These are phyloP conservation scores for Cyanoramphus novaezelandiae DNA, from an alignment of 2,113 vertebrate genomes.

Conservation along the genomic window DNA sequence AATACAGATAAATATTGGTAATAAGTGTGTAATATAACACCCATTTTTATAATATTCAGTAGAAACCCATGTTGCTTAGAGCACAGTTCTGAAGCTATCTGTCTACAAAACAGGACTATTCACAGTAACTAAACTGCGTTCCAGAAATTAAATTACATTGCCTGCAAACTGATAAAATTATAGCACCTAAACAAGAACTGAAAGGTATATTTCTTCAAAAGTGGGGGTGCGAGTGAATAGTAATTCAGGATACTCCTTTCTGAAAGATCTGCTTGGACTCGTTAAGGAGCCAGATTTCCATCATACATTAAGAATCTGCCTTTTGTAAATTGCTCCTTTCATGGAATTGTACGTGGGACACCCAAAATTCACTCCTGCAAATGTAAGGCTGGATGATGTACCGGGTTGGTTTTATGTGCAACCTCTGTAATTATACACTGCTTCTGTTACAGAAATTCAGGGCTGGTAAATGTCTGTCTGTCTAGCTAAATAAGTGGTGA, in stretches of 20 bases:
- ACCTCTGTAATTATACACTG: not conserved
- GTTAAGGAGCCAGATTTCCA: not conserved
- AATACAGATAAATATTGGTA: not conserved
- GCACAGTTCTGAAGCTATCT: not conserved
- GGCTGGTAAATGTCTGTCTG: slow-evolving; percentile 18
- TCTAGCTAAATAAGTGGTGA: slow-evolving; percentile 33
- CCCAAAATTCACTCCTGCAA: not conserved
- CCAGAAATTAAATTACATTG: not conserved
- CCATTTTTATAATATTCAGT: not conserved
- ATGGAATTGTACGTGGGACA: not conserved
- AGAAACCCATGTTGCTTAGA: not conserved
- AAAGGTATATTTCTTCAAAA: not conserved
- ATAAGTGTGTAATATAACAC: not conserved
- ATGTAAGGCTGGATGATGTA: not conserved
- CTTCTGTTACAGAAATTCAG: not conserved
- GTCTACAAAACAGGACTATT: not conserved
- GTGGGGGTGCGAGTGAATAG: not conserved
- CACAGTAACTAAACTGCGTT: not conserved
- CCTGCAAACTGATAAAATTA: not conserved
- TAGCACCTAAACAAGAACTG: not conserved
- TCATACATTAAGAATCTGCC: not conserved
- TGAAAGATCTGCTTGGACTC: not conserved
- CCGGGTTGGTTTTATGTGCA: not conserved
- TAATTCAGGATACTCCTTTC: not conserved
- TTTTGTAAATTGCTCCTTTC: not conserved